Base-by-base conservation (phyloP, 2,797 vertebrate species). In the Sardinella longiceps region DNA sequence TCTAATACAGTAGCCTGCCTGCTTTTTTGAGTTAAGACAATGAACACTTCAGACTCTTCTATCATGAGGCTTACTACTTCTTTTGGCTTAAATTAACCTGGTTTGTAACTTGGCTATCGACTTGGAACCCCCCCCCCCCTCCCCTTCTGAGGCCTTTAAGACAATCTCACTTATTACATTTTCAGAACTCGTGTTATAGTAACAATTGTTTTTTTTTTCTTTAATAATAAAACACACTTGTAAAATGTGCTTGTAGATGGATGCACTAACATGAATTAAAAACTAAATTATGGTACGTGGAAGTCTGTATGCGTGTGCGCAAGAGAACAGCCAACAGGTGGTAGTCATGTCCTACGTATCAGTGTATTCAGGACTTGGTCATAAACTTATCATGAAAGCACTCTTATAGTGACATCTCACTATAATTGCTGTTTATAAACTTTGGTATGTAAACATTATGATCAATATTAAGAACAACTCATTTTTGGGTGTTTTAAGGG, bases 151-250 rank as follows among this genome's bases (percentile, higher is more conserved):
- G 15, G 39, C 37, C 70, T 39, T 18, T 77, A 20, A 66, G 51
- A 25, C 4, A 30, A 53, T 80, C 15, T 82, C 86, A 85, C 85
- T 56, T 88, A 82, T 91, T 87, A 85, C 83, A 80, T 84, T 83
- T 83, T 84, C 84, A 82, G 81, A 84, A 66, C 81, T n/a, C n/a
- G n/a, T 43, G 87, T 70, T 70, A 37, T 37, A 12, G 15, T 56
- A 53, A 58, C 2, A 7, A 9, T 58, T 58, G 6, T 23, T 58
- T 51, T 51, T 51, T 58, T n/a, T 56, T 58, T 58, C n/a, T 60
- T 60, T 7, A 10, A 25, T n/a, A 25, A 60, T 25, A 60, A 60
- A 25, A 25, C n/a, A 25, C 23, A 7, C 1, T 25, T 60, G 56
- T 60, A 25, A 58, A 58, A 53, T 53, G 51, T 53, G 2, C 51